Conservation (phyloP, 2,113 vertebrate genomes). For the Aegithalos caudatus region DNA sequence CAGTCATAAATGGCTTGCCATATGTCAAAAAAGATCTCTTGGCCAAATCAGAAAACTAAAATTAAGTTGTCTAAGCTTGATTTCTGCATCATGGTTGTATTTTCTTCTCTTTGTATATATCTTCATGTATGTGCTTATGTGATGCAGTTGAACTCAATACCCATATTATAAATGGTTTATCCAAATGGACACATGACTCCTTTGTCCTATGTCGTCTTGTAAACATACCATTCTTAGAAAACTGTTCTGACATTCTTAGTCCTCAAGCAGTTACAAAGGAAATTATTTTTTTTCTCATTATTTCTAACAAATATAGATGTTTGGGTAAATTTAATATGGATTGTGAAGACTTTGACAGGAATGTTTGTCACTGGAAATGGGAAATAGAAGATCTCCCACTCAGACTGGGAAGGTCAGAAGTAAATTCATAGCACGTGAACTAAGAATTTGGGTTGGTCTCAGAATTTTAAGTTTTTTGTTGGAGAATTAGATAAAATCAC, state of each 20-base stretch:
- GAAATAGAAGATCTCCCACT: background rate
- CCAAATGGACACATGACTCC: background rate
- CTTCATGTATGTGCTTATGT: background rate
- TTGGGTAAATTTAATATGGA: background rate
- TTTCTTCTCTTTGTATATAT: background rate
- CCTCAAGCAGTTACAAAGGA: background rate
- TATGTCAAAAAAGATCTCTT: background rate
- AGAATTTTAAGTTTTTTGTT: background rate
- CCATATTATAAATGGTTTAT: background rate
- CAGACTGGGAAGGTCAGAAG: background rate
- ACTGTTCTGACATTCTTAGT: background rate
- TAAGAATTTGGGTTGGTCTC: background rate
- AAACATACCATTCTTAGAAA: background rate
- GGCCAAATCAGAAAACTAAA: background rate
- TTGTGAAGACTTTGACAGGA: background rate
- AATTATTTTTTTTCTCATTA: background rate
- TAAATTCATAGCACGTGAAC: background rate
- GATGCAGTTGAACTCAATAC: background rate
- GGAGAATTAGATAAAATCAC: background rate
- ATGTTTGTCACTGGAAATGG: background rate
- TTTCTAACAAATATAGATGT: background rate
- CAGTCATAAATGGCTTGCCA: background rate
- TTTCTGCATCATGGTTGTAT: background rate
- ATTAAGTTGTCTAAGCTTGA: background rate
- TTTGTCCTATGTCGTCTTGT: background rate